These are phyloP conservation scores for Heterodera schachtii DNA, from an alignment of 1,140 invertebrate species.

Conservation along the genomic window DNA sequence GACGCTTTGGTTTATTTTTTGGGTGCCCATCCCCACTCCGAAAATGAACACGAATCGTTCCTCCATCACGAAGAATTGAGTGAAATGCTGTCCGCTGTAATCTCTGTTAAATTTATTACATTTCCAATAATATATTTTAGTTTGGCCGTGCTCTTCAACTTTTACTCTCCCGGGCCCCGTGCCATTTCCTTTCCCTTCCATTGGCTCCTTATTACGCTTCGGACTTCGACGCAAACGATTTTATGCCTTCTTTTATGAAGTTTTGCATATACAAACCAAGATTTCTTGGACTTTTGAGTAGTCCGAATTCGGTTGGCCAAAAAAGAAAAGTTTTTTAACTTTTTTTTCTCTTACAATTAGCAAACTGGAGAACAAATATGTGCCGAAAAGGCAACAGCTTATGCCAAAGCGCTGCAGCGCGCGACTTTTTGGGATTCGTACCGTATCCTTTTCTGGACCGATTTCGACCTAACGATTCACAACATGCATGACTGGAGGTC, in stretches of 20 bases:
- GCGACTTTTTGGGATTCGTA: slow-evolving; percentile 61
- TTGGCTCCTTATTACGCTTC: slow-evolving; percentile 49
- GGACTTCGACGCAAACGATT: slow-evolving; percentile 62
- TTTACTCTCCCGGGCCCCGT: slow-evolving; percentile 56
- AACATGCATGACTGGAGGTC: slow-evolving; percentile 64
- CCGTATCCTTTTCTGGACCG: slow-evolving; percentile 62
- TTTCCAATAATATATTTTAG: slow-evolving; percentile 41
- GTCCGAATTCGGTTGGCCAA: slow-evolving; percentile 52
- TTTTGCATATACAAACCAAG: slow-evolving; percentile 62
- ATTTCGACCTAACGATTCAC: slow-evolving; percentile 59
- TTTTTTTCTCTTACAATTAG: slow-evolving; percentile 29
- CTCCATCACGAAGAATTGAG: slow-evolving; percentile 57
- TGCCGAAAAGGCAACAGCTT: background rate
- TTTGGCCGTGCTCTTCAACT: slow-evolving; percentile 58
- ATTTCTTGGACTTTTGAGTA: slow-evolving; percentile 52
- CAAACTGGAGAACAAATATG: slow-evolving; percentile 48
- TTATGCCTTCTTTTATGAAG: slow-evolving; percentile 59
- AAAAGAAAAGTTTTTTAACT: slow-evolving; percentile 12
- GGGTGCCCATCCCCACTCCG: slow-evolving; percentile 34
- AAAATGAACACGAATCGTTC: slow-evolving; percentile 31
- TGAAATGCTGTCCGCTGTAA: slow-evolving; percentile 55
- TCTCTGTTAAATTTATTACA: slow-evolving; percentile 20
- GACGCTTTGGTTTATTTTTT: slow-evolving; percentile 63
- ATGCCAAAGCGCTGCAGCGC: background rate
- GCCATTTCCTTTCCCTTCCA: slow-evolving; percentile 60